Evolutionary conservation across 2,797 vertebrate species (phyloP).

Genomic region (Salmo trutta): DNA sequence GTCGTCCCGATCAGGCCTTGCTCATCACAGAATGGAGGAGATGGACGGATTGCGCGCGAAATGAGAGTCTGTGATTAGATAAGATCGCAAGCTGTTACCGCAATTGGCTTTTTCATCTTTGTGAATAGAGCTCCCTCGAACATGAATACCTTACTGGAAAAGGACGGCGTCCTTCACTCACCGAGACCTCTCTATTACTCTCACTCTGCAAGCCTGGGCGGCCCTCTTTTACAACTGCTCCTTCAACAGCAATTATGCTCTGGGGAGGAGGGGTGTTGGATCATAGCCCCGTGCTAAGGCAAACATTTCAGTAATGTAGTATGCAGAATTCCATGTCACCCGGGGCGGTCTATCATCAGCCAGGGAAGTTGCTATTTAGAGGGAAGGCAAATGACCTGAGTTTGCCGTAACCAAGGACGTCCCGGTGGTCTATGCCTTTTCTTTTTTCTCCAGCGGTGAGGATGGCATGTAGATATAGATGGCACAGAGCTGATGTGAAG

Average conservation of each 20-base stretch:
- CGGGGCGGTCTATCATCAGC: slow-evolving; percentile 51
- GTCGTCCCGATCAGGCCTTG: slow-evolving; percentile 20
- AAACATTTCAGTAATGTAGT: slow-evolving; percentile 51
- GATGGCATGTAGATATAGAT: not conserved
- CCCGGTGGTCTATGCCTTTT: not conserved
- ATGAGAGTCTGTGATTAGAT: slow-evolving; percentile 60
- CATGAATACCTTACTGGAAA: slow-evolving; percentile 57
- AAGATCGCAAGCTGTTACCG: slow-evolving; percentile 60
- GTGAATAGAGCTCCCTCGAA: slow-evolving; percentile 62
- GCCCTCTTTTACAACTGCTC: slow-evolving; percentile 15
- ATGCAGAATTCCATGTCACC: slow-evolving; percentile 51
- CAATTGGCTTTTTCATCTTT: slow-evolving; percentile 69
- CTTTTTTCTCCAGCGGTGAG: slow-evolving; percentile 1
- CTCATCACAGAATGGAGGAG: slow-evolving; percentile 56
- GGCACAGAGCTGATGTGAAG: no score
- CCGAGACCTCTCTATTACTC: slow-evolving; percentile 28
- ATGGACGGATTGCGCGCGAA: slow-evolving; percentile 27
- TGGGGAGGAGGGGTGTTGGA: slow-evolving; percentile 46
- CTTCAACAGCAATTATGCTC: slow-evolving; percentile 50
- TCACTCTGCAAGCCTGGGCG: slow-evolving; percentile 4
- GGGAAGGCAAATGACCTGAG: slow-evolving; percentile 53
- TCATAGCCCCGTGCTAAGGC: slow-evolving; percentile 46
- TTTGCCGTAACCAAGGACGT: slow-evolving; percentile 52
- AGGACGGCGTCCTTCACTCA: slow-evolving; percentile 7
- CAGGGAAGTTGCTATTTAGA: slow-evolving; percentile 68